Percentiles rank a stretch among this genome's conserved stretches.
These are phyloP conservation scores for Rhombomys opimus DNA, from an alignment of 2,113 vertebrate species.

Conservation along the genomic window DNA sequence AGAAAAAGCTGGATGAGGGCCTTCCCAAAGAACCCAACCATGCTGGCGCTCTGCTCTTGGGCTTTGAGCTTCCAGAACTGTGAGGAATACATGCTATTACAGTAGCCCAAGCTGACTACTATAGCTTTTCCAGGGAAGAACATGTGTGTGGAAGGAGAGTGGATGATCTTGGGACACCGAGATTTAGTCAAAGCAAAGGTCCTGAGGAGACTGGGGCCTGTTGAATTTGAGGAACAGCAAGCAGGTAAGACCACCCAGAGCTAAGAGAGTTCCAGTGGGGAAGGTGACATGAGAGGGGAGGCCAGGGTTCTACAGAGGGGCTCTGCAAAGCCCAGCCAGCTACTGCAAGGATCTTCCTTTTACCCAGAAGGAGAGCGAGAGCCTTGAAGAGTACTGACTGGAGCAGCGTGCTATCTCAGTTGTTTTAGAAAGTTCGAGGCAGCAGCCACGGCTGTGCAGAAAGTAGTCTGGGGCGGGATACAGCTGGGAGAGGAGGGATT, in stretches of 20 bases:
- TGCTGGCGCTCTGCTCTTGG: not conserved
- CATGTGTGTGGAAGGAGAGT: not conserved
- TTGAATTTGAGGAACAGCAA: not conserved
- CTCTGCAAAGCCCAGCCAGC: not conserved
- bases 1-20: not conserved
- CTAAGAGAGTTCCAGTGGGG: not conserved
- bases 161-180: not conserved
- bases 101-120: not conserved
- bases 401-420: not conserved
- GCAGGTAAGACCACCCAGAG: not conserved
- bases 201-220: fast-evolving
- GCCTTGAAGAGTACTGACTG: not conserved
- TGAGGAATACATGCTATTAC: not conserved
- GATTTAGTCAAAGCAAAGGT: not conserved
- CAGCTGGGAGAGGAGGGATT: too few species aligned
- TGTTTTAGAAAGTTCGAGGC: not conserved
- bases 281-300: not conserved
- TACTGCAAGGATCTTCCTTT: not conserved
- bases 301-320: not conserved
- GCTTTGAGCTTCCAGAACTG: not conserved
- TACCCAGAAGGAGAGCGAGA: not conserved
- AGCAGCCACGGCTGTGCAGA: not conserved
- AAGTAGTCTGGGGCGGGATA: not conserved
- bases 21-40: not conserved
- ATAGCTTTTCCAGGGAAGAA: not conserved